Evolutionary conservation across 2,113 vertebrate species (phyloP).

Genomic region (Rhea pennata): DNA sequence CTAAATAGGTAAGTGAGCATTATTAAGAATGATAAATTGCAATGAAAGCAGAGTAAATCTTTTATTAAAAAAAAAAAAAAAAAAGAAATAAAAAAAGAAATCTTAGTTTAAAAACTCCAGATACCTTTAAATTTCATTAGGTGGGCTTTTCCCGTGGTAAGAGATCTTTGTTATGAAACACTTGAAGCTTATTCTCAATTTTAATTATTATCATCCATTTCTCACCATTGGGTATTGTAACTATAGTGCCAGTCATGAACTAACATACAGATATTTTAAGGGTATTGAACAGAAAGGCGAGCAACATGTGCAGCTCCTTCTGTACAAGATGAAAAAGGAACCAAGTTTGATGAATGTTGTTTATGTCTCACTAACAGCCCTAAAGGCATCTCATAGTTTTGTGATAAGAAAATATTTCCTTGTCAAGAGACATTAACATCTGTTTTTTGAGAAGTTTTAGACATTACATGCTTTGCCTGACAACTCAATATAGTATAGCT

Average conservation of each 20-base stretch:
- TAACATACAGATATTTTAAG: background rate
- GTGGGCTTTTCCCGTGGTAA: background rate
- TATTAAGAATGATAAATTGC: background rate
- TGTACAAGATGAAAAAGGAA: background rate
- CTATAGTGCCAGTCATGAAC: background rate
- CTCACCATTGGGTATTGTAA: background rate
- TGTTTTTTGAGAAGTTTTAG: slow-evolving; percentile 36
- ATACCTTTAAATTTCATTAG: background rate
- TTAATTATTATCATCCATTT: rapidly evolving
- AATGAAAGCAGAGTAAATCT: background rate
- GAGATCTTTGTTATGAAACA: background rate
- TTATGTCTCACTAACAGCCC: slow-evolving; percentile 43
- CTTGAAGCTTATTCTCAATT: background rate
- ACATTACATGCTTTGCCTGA: slow-evolving; percentile 32
- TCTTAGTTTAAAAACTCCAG: background rate
- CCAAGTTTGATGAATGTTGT: slow-evolving; percentile 32
- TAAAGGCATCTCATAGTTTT: slow-evolving; percentile 36
- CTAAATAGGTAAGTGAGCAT: background rate
- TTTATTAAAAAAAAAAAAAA: background rate
- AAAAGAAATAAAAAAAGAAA: too few relatives aligned
- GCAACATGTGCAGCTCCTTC: background rate
- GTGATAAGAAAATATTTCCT: slow-evolving; percentile 45
- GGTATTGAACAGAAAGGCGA: background rate
- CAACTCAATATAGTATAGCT: background rate
- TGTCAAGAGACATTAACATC: slow-evolving; percentile 51